Base-by-base conservation (phyloP, 2,888 invertebrate genomes). In the Ophion ellenae region DNA sequence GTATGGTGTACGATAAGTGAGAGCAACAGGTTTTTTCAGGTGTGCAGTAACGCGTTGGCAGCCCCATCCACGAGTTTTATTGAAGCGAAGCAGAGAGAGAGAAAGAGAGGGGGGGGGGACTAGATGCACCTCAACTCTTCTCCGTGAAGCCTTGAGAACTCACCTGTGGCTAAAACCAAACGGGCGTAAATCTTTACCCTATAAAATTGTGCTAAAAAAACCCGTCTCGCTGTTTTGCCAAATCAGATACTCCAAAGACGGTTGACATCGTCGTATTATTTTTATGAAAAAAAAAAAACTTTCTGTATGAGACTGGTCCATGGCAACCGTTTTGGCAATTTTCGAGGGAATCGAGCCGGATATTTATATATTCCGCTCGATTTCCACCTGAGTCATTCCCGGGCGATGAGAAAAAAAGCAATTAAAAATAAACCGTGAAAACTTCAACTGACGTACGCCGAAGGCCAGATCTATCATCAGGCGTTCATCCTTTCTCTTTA, bases 1-100 rank as follows among this genome's bases (percentile, higher is more conserved):
- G 70, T 79, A 71, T 70, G 40, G 78, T 53, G 32, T 73, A 81
- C 69, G 59, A 40, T 64, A 76, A 81, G 74, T 53, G 73, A 66
- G 84, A 85, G 85, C 85, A 85, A 85, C 85, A 85, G 85, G 85
- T 85, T 85, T 85, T 85, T 85, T 85, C 85, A 85, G 85, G 84
- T 84, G 85, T 81, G 64, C 78, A 74, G 61, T 78, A 64, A 78
- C 67, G 40, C 20, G 81, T 32, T 57, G 74, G 70, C 32, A 63
- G 67, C 73, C 28, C 63, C 53, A 63, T 71, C 71, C 32, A 67
- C 57, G 59, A 70, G 61, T 11, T 45, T 45, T 17, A 69, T 59
- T 59, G 59, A 61, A 76, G 78, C 20, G 78, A 61, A 59, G 28
- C 14, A 59, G 59, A 28, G 47, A 66, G 59, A 17, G 70, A 28